Conservation (phyloP, 2,113 vertebrate species). For the Morone saxatilis region DNA sequence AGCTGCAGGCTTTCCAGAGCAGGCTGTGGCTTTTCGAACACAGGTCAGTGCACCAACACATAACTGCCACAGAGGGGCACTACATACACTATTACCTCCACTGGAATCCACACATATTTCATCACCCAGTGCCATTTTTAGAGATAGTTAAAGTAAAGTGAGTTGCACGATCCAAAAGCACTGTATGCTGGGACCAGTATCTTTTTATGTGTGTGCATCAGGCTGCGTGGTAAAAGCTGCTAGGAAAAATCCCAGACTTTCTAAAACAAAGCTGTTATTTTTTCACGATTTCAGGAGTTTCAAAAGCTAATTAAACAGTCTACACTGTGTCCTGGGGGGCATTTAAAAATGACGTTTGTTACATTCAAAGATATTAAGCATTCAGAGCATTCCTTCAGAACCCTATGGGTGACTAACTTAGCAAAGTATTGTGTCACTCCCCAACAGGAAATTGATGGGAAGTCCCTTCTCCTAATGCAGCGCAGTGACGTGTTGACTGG, state of each 20-base stretch:
- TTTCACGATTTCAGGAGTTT: background rate
- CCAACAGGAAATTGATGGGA: constrained; percentile 92
- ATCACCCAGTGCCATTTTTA: background rate
- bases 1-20: constrained; percentile 91
- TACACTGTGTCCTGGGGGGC: no score
- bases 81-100: background rate
- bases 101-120: background rate
- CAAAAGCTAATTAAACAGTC: background rate
- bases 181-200: background rate
- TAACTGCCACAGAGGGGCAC: constrained; percentile 35
- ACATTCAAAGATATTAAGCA: background rate
- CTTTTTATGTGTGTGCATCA: background rate
- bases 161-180: background rate
- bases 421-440: background rate
- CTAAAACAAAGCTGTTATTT: background rate
- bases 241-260: background rate
- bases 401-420: background rate
- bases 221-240: background rate
- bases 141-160: background rate
- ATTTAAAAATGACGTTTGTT: background rate
- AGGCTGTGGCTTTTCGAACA: constrained; percentile 90
- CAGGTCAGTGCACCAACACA: constrained; percentile 83
- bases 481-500: constrained; percentile 92
- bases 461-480: constrained; percentile 93
- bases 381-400: background rate